Percentiles rank a stretch among this genome's conserved stretches.
phyloP scores from a whole-genome alignment of 2,797 vertebrate genomes.

The Typhlichthys subterraneus region DNA sequence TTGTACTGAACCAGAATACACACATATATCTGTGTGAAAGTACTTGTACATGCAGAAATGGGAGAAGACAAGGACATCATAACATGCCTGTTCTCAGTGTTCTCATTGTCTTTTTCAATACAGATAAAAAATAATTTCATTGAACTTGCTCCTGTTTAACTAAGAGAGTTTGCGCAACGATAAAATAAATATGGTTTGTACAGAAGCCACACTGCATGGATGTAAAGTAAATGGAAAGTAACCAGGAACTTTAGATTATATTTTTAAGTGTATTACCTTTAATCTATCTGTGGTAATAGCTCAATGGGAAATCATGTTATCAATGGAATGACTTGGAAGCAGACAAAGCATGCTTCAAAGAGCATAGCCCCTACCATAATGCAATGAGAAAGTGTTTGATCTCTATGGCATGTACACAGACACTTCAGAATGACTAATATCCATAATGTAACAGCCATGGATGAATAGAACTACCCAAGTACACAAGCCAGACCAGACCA shows the following conservation, averaged over 20 bases:
- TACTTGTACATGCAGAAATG: too few species aligned
- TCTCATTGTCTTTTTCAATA: too few species aligned
- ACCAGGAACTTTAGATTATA: not conserved
- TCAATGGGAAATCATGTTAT: constrained; percentile 43
- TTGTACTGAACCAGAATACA: too few species aligned
- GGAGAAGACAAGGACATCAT: too few species aligned
- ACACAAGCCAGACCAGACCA: constrained; percentile 9
- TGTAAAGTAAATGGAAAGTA: too few species aligned
- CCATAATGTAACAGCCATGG: constrained; percentile 29
- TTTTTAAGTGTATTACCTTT: constrained; percentile 48
- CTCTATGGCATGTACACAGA: constrained; percentile 36
- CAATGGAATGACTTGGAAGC: constrained; percentile 47
- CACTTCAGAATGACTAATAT: constrained; percentile 48
- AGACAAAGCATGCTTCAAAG: constrained; percentile 59
- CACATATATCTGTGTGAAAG: too few species aligned
- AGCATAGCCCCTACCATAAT: constrained; percentile 34
- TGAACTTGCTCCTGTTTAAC: too few species aligned
- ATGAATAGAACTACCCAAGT: not conserved
- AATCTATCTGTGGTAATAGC: constrained; percentile 45
- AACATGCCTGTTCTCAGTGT: too few species aligned
- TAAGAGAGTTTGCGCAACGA: too few species aligned
- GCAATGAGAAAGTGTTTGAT: constrained; percentile 39
- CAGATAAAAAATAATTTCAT: too few species aligned
- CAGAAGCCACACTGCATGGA: too few species aligned
- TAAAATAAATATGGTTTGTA: too few species aligned